Evolutionary conservation across 2,888 invertebrate genomes (phyloP), one percentile per base, ranked within the genome.

Genomic region (Oxytorus armatus): DNA sequence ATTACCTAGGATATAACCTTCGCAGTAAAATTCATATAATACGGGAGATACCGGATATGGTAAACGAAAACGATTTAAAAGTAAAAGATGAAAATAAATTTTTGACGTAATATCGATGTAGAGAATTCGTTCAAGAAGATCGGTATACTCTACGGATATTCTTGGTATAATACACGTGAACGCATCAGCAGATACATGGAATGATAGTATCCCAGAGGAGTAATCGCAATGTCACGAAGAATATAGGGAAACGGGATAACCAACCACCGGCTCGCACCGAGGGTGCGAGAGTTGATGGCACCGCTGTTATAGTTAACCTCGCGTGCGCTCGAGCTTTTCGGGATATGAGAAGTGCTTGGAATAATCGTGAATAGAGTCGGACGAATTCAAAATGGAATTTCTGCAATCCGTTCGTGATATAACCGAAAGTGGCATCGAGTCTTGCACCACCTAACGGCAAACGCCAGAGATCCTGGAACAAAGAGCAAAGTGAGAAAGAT

Each of bases 351-450:
- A 74, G 77, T 70, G 55, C 81, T 74, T 49, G 69, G 69, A 55
- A 74, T 81, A 81, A 81, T 81, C 81, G 72, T 68, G 77, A 73
- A 80, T 73, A 61, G 72, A 68, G 68, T 73, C 72, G 77, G 76
- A 77, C 59, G 69, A 69, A 51, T 65, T 81, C 74, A 77, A 77
- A 81, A 77, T 77, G 81, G 81, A 81, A 81, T 81, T 81, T 74
- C 73, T 69, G 74, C 77, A 74, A 77, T 81, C 77, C 77, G 63
- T 57, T 81, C 33, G 21, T 65, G 74, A 49, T 70, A 77, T 74
- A 77, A 77, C 77, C 65, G 74, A 44, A 74, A 69, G 77, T 81
- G 81, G 77, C 74, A 57, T 77, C 57, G 49, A 57, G 63, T 14
- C 68, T 69, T 21, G 29, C 25, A 29, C 61, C 68, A 39, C 18